Conservation (phyloP, 2,888 invertebrate species). For the Melolontha melolontha region DNA sequence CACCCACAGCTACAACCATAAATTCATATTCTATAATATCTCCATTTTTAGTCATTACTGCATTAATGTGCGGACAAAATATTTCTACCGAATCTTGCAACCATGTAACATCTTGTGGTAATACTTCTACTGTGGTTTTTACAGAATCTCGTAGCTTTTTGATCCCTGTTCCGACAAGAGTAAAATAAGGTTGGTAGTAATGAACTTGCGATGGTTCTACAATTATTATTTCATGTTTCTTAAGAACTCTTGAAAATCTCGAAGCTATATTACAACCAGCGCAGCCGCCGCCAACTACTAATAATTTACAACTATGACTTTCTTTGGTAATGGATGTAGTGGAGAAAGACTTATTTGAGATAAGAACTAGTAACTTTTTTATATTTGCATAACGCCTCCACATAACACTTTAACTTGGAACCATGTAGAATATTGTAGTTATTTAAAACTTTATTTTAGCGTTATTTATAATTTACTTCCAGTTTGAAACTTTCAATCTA, state of each 20-base stretch:
- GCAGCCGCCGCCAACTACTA: slow-evolving; percentile 93
- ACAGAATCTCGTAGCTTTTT: slow-evolving; percentile 76
- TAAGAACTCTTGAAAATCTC: slow-evolving; percentile 80
- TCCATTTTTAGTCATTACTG: slow-evolving; percentile 74
- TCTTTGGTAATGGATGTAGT: neutral
- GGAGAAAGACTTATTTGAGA: neutral
- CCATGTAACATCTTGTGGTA: slow-evolving; percentile 83
- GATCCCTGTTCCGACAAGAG: slow-evolving; percentile 92
- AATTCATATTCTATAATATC: slow-evolving; percentile 75
- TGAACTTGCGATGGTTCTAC: slow-evolving; percentile 88
- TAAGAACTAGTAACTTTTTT: no score
- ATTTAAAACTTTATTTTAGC: no score
- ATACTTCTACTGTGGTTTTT: slow-evolving; percentile 73
- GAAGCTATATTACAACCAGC: slow-evolving; percentile 93
- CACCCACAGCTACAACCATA: neutral
- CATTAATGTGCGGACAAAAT: slow-evolving; percentile 77
- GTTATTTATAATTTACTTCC: no score
- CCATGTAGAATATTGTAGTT: no score
- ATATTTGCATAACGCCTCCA: no score
- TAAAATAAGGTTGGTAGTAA: slow-evolving; percentile 97
- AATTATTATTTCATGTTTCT: slow-evolving; percentile 81
- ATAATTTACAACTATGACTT: slow-evolving; percentile 78
- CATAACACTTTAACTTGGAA: no score
- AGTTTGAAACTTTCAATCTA: no score
- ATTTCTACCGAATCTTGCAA: slow-evolving; percentile 75